Percentiles rank a stretch among this genome's conserved stretches.
These are phyloP conservation scores for Neosilurus mollespiculum DNA, from an alignment of 2,797 vertebrate species.

Conservation along the genomic window DNA sequence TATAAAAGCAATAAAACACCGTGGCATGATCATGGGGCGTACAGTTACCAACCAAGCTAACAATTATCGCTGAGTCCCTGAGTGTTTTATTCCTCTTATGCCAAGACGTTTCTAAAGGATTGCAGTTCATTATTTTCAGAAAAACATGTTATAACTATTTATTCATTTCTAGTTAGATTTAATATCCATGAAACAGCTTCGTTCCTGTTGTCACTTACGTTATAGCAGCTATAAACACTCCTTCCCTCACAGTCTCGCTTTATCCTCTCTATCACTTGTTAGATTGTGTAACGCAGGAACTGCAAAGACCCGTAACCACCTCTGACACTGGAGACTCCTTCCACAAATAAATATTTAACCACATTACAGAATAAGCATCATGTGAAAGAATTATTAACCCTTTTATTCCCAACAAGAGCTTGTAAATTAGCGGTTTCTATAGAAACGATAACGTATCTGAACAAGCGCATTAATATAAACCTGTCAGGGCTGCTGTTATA, in stretches of 20 bases:
- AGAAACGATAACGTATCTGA: neutral
- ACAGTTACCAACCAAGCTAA: neutral
- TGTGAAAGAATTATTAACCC: no score
- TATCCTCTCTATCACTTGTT: no score
- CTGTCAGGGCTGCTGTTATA: neutral
- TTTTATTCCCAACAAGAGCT: slow-evolving; percentile 58
- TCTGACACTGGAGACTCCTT: slow-evolving; percentile 6
- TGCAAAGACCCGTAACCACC: neutral
- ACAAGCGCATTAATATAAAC: neutral
- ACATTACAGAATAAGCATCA: no score
- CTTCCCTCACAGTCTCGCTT: neutral
- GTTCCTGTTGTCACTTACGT: neutral
- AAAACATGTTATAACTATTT: neutral
- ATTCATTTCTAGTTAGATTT: neutral
- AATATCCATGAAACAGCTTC: neutral
- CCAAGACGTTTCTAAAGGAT: neutral
- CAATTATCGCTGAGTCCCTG: neutral
- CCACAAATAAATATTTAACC: neutral
- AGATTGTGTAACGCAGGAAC: neutral
- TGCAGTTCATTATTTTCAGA: neutral
- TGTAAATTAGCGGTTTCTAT: neutral
- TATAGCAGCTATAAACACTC: no score
- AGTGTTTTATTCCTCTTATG: neutral
- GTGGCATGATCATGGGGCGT: neutral
- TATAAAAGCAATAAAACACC: neutral